Evolutionary conservation across 2,888 invertebrate species (phyloP).

Genomic region (Toxonevra muliebris): DNA sequence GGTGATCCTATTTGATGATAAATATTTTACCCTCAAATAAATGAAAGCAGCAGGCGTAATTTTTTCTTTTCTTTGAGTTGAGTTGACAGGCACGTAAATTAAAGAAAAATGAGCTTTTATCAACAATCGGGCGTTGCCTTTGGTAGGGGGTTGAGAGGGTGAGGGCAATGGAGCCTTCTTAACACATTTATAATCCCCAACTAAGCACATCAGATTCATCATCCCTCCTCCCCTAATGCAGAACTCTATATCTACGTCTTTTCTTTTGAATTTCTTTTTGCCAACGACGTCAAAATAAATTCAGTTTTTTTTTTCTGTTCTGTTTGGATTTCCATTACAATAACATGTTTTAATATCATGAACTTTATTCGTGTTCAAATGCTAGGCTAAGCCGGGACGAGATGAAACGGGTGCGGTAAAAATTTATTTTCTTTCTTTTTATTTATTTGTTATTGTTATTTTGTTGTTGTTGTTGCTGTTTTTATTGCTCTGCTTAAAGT

Average conservation of each 20-base stretch:
- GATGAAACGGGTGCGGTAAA: neutral
- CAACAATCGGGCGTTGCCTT: neutral
- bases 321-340: slow-evolving; percentile 20
- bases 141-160: neutral
- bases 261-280: too few relatives aligned
- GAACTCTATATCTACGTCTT: too few relatives aligned
- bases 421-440: neutral
- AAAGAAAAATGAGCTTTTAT: slow-evolving; percentile 57
- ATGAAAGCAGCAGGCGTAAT: slow-evolving; percentile 39
- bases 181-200: too few relatives aligned
- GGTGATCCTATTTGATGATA: slow-evolving; percentile 12
- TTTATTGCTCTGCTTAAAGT: neutral
- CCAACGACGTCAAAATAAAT: too few relatives aligned
- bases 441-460: neutral
- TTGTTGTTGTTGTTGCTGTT: slow-evolving; percentile 14
- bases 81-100: slow-evolving; percentile 60
- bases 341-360: slow-evolving; percentile 32
- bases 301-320: slow-evolving; percentile 5
- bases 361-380: slow-evolving; percentile 15
- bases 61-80: slow-evolving; percentile 29
- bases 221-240: too few relatives aligned
- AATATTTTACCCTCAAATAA: slow-evolving; percentile 22
- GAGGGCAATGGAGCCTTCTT: neutral
- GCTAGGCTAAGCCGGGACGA: too few relatives aligned
- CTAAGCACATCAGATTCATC: too few relatives aligned